Evolutionary conservation across 2,797 vertebrate species (phyloP).

Genomic region (Anomalospiza imberbis): DNA sequence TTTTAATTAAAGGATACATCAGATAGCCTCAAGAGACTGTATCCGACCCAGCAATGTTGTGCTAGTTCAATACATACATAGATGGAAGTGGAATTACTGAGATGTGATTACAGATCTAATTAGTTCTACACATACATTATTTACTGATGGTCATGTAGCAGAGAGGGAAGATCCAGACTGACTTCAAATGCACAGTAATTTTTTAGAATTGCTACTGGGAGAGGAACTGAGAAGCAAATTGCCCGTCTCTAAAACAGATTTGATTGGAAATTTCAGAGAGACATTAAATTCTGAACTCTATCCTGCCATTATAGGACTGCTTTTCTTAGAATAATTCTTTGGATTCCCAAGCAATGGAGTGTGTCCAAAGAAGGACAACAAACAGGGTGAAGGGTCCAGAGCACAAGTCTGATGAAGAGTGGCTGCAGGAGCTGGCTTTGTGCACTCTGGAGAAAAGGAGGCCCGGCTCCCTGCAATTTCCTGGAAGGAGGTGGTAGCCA

Average conservation of each 20-base stretch:
- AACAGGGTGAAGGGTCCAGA: background rate
- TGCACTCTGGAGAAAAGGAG: background rate
- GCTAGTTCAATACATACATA: background rate
- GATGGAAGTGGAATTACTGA: background rate
- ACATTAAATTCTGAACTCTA: background rate
- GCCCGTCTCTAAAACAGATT: background rate
- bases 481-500: background rate
- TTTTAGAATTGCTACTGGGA: background rate
- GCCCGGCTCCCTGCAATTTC: background rate
- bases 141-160: background rate
- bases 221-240: background rate
- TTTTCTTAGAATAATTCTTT: background rate
- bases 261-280: background rate
- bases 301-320: background rate
- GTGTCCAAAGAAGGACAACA: background rate
- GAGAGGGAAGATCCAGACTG: background rate
- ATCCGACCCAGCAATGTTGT: background rate
- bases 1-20: conserved; percentile 38
- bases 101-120: background rate
- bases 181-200: background rate
- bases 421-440: background rate
- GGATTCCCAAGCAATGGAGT: background rate
- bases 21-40: background rate
- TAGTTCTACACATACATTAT: background rate
- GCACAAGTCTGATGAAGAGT: background rate